Conservation (phyloP, 2,797 vertebrate species). For the Momotus momota region DNA sequence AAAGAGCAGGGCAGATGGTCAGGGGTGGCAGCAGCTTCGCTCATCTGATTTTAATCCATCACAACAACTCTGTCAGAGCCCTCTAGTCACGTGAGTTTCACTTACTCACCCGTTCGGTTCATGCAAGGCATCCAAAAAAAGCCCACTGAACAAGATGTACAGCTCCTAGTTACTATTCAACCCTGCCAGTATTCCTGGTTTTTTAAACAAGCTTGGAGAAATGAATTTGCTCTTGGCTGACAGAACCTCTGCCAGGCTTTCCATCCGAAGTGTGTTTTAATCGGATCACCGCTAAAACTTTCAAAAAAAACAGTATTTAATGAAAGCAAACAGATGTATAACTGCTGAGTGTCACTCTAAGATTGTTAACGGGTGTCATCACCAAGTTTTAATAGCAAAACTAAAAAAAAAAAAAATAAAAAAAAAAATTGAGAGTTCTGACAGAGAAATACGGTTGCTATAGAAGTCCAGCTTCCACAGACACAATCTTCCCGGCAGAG, state of each 20-base stretch:
- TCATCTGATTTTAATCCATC: conserved; percentile 64
- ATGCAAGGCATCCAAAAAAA: conserved; percentile 40
- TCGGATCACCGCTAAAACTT: conserved; percentile 30
- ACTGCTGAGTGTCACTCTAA: background rate
- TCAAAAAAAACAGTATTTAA: conserved; percentile 39
- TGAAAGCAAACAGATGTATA: conserved; percentile 58
- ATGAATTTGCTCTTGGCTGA: conserved; percentile 56
- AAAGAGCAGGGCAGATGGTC: conserved; percentile 63
- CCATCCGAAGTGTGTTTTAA: conserved; percentile 42
- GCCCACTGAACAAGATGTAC: conserved; percentile 10
- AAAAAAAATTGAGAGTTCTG: background rate
- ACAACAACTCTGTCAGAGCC: conserved; percentile 33
- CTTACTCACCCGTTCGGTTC: background rate
- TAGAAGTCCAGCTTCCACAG: conserved; percentile 17
- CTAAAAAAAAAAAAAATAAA: background rate
- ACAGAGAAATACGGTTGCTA: conserved; percentile 31
- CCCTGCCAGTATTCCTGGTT: conserved; percentile 22
- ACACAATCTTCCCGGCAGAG: background rate
- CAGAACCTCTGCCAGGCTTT: conserved; percentile 32
- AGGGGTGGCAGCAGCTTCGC: conserved; percentile 52
- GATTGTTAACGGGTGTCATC: conserved; percentile 52
- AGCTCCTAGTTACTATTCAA: conserved; percentile 35
- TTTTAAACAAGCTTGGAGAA: conserved; percentile 43
- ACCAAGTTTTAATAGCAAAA: conserved; percentile 37
- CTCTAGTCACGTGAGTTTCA: background rate